Evolutionary conservation across 1,140 invertebrate genomes (phyloP).

Genomic region (Frieseomelitta varia): DNA sequence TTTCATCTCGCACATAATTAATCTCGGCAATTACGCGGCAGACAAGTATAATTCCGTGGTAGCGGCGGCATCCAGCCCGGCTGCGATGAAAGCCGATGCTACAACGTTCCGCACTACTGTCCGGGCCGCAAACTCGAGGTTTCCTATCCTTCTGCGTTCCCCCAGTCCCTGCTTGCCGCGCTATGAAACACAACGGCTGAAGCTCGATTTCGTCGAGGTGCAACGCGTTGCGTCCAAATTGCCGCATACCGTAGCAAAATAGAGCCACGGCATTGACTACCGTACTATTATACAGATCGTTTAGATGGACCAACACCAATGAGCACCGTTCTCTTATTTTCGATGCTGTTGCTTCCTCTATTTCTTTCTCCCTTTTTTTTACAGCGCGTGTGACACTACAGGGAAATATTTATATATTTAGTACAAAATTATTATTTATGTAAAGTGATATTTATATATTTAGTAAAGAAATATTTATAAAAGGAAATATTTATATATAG

Average conservation of each 20-base stretch:
- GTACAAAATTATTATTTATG: too few species aligned
- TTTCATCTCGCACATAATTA: conserved; percentile 80
- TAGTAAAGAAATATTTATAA: too few species aligned
- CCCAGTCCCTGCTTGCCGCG: conserved; percentile 22
- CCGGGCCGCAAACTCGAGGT: conserved; percentile 60
- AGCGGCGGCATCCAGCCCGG: conserved; percentile 52
- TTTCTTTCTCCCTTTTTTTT: too few species aligned
- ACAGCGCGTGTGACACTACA: too few species aligned
- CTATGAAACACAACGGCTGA: conserved; percentile 31
- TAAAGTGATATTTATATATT: too few species aligned
- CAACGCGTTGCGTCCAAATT: conserved; percentile 46
- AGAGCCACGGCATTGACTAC: not conserved
- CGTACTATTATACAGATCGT: not conserved
- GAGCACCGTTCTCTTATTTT: not conserved
- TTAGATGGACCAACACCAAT: not conserved
- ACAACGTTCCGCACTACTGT: conserved; percentile 58
- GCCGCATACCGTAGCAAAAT: conserved; percentile 46
- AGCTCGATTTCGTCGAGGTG: conserved; percentile 23
- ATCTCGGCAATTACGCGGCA: conserved; percentile 76
- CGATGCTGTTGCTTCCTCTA: too few species aligned
- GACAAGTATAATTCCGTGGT: conserved; percentile 73
- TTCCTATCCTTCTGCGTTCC: conserved; percentile 52
- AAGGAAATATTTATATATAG: too few species aligned
- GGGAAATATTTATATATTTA: too few species aligned
- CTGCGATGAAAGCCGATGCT: conserved; percentile 55